These are phyloP conservation scores for Sebastolobus alascanus DNA, from an alignment of 2,797 vertebrate genomes.

Conservation along the genomic window DNA sequence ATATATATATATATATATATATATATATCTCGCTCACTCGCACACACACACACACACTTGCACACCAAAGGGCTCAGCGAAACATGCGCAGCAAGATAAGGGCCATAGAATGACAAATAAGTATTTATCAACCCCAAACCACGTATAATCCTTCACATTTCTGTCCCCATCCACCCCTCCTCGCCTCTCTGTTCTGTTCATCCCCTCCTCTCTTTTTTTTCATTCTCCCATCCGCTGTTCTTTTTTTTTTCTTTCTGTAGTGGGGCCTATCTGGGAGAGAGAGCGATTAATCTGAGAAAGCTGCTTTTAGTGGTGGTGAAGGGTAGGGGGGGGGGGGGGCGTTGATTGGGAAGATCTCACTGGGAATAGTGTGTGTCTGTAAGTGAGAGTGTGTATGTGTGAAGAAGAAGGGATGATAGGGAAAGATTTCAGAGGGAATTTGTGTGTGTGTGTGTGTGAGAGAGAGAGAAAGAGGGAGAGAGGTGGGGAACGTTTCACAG, in stretches of 20 bases:
- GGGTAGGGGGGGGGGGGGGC: constrained; percentile 14
- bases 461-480: neutral
- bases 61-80: constrained; percentile 65
- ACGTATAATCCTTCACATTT: constrained; percentile 84
- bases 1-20: too few relatives aligned
- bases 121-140: constrained; percentile 85
- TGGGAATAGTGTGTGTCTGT: constrained; percentile 60
- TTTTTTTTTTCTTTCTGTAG: constrained; percentile 59
- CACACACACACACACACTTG: constrained; percentile 21
- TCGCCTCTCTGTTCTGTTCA: constrained; percentile 50
- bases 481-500: constrained; percentile 44
- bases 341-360: constrained; percentile 80
- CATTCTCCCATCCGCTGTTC: constrained; percentile 52
- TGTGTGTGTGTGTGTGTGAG: constrained; percentile 33
- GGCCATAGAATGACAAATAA: constrained; percentile 82
- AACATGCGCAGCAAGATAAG: constrained; percentile 85
- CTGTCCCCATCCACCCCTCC: constrained; percentile 62
- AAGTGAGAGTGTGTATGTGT: constrained; percentile 22
- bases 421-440: constrained; percentile 63
- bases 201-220: constrained; percentile 44
- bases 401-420: constrained; percentile 63
- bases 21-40: neutral
- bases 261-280: constrained; percentile 66
- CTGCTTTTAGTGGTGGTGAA: constrained; percentile 79
- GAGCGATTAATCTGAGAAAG: constrained; percentile 83